phyloP scores from a whole-genome alignment of 2,113 vertebrate genomes.

The Gallinago undulata region DNA sequence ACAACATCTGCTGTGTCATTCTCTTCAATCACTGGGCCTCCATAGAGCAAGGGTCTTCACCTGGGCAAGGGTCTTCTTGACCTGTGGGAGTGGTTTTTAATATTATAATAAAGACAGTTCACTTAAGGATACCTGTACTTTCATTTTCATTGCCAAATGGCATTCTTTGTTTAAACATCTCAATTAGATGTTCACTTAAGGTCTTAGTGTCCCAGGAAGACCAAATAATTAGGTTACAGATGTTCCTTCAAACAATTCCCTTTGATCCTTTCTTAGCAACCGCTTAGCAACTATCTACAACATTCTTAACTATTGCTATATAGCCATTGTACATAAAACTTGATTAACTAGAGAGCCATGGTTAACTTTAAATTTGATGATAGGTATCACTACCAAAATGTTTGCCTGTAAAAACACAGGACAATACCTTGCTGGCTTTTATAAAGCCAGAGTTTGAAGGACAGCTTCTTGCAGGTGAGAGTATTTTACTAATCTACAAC shows the following conservation, averaged over 20 bases:
- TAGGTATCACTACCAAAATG: not conserved
- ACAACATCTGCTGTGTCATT: not conserved
- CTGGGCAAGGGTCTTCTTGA: not conserved
- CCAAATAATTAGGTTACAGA: not conserved
- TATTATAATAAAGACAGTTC: not conserved
- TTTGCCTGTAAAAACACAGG: not conserved
- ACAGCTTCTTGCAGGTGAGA: not conserved
- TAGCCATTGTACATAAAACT: not conserved
- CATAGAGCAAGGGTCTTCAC: not conserved
- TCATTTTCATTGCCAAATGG: not conserved
- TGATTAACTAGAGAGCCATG: not conserved
- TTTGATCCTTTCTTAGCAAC: not conserved
- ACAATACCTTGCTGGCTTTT: not conserved
- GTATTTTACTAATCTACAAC: not conserved
- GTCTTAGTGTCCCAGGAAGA: not conserved
- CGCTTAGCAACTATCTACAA: not conserved
- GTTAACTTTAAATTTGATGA: not conserved
- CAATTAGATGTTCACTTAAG: not conserved
- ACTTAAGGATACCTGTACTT: not conserved
- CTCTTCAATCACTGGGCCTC: not conserved
- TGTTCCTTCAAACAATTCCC: not conserved
- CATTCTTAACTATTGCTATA: not conserved
- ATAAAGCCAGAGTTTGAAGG: not conserved
- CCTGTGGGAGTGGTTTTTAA: not conserved
- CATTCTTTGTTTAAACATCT: not conserved